Conservation (phyloP, 2,888 invertebrate genomes). For the Hydrotaea cyrtoneurina region DNA sequence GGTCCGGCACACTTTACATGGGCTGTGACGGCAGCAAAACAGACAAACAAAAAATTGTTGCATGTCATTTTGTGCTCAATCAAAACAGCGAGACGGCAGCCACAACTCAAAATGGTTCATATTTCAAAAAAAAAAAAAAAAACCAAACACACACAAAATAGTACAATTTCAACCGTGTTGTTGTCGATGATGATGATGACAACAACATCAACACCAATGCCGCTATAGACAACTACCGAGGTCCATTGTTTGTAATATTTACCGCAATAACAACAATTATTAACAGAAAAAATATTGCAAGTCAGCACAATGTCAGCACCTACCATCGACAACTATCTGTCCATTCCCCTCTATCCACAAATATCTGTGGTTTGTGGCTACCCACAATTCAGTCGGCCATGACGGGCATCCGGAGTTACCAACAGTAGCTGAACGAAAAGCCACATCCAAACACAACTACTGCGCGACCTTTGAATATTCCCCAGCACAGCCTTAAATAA, state of each 20-base stretch:
- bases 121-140: conserved; percentile 8
- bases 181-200: conserved; percentile 57
- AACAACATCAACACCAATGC: conserved; percentile 52
- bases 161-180: conserved; percentile 23
- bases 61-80: conserved; percentile 54
- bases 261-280: conserved; percentile 48
- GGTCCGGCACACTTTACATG: not conserved
- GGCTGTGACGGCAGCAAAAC: not conserved
- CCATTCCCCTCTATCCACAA: not conserved
- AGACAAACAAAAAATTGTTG: conserved; percentile 53
- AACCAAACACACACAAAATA: not conserved
- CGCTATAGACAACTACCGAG: not conserved
- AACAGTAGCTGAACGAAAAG: conserved; percentile 17
- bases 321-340: not conserved
- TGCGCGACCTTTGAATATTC: conserved; percentile 22
- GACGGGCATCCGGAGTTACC: not conserved
- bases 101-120: conserved; percentile 18
- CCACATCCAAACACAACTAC: conserved; percentile 7
- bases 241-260: conserved; percentile 48
- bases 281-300: conserved; percentile 70
- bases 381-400: too few relatives aligned
- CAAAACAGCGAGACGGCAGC: not conserved
- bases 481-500: conserved; percentile 4
- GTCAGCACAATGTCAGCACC: conserved; percentile 71
- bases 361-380: too few relatives aligned